phyloP scores from a whole-genome alignment of 2,113 vertebrate genomes.

The Melanotaenia duboulayi region DNA sequence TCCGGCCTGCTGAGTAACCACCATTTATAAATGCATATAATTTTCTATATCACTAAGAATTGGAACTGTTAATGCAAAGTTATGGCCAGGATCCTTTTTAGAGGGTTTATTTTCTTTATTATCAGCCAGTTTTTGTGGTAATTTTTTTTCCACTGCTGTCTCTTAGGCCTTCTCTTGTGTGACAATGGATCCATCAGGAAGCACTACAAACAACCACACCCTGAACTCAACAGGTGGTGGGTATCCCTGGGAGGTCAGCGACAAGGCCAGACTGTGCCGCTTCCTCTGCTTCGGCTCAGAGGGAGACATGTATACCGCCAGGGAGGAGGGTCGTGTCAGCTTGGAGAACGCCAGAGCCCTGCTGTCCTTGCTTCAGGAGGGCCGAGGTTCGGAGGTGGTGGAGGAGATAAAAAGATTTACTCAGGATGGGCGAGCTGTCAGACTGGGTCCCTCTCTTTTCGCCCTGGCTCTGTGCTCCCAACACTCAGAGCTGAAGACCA shows the following conservation, averaged over 20 bases:
- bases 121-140: not conserved
- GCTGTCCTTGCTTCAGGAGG: slow-evolving; percentile 88
- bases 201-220: slow-evolving; percentile 65
- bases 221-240: slow-evolving; percentile 63
- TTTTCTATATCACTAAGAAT: not conserved
- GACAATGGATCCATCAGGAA: slow-evolving; percentile 77
- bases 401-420: slow-evolving; percentile 88
- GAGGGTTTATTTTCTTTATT: not conserved
- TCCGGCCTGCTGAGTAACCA: not conserved
- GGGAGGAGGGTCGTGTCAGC: slow-evolving; percentile 81
- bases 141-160: not conserved
- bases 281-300: slow-evolving; percentile 94
- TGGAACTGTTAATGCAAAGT: no score
- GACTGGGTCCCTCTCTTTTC: slow-evolving; percentile 86
- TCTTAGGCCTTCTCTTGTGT: slow-evolving; percentile 38
- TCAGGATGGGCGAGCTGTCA: slow-evolving; percentile 83
- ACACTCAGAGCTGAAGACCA: slow-evolving; percentile 88
- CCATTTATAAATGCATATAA: not conserved
- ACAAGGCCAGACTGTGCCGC: slow-evolving; percentile 84
- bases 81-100: no score
- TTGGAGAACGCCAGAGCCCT: slow-evolving; percentile 83
- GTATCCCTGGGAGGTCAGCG: slow-evolving; percentile 80
- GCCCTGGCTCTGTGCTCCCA: slow-evolving; percentile 93
- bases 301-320: slow-evolving; percentile 83
- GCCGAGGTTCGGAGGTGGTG: slow-evolving; percentile 88